Conservation (phyloP, 2,113 vertebrate genomes). For the Noturus placidus region DNA sequence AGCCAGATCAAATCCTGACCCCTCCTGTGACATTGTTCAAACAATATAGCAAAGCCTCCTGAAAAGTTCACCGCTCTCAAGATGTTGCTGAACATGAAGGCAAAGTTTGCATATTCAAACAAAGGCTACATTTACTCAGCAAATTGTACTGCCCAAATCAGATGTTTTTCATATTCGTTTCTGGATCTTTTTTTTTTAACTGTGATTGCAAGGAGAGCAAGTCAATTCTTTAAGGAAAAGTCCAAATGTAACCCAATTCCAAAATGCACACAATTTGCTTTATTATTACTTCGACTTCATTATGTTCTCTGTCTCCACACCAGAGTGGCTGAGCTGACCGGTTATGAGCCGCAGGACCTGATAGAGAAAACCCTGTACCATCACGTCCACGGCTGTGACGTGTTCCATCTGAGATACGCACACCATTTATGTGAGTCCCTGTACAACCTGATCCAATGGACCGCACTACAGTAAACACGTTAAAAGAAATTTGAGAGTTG, state of each 20-base stretch:
- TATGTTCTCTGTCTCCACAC: slow-evolving; percentile 43
- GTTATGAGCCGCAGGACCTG: slow-evolving; percentile 91
- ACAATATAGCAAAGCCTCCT: slow-evolving; percentile 20
- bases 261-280: not conserved
- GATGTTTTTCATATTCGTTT: slow-evolving; percentile 30
- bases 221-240: not conserved
- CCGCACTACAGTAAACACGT: not conserved
- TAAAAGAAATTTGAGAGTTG: too few relatives aligned
- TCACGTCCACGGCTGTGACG: slow-evolving; percentile 87
- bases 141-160: slow-evolving; percentile 30
- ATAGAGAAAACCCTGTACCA: slow-evolving; percentile 96
- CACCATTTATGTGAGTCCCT: slow-evolving; percentile 87
- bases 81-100: slow-evolving; percentile 25
- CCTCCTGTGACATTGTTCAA: slow-evolving; percentile 7
- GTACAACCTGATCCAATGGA: not conserved
- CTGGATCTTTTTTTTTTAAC: not conserved
- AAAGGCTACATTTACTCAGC: slow-evolving; percentile 33
- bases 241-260: not conserved
- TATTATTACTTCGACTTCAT: not conserved
- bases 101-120: slow-evolving; percentile 26
- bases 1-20: not conserved
- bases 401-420: slow-evolving; percentile 87
- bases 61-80: slow-evolving; percentile 34
- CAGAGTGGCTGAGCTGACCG: slow-evolving; percentile 92
- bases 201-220: not conserved